Conservation (phyloP, 2,888 invertebrate genomes). For the Habrosyne pyritoides region DNA sequence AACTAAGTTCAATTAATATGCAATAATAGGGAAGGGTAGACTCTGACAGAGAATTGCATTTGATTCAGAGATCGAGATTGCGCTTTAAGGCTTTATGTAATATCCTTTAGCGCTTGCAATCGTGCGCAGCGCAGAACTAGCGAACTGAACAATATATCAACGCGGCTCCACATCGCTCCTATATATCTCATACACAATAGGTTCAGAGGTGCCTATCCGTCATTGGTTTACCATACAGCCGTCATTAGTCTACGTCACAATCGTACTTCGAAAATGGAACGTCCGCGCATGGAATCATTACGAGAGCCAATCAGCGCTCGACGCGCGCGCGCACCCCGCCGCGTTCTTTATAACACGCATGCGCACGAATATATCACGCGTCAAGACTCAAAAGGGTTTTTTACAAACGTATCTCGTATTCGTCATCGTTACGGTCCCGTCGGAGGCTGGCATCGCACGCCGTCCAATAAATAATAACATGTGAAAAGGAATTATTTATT, state of each 20-base stretch:
- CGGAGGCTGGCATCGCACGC: slow-evolving; percentile 52
- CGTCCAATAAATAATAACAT: slow-evolving; percentile 75
- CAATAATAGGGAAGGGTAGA: too few relatives aligned
- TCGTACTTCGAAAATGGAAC: slow-evolving; percentile 54
- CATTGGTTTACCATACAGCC: slow-evolving; percentile 71
- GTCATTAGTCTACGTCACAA: slow-evolving; percentile 73
- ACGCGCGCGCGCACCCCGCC: slow-evolving; percentile 75
- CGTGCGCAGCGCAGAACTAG: slow-evolving; percentile 37
- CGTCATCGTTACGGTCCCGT: slow-evolving; percentile 75
- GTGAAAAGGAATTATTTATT: slow-evolving; percentile 71
- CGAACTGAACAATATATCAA: slow-evolving; percentile 50
- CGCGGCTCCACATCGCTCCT: slow-evolving; percentile 37
- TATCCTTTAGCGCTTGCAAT: slow-evolving; percentile 27
- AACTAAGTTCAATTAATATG: too few relatives aligned
- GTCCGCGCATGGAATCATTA: slow-evolving; percentile 67
- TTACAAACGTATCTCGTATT: slow-evolving; percentile 79
- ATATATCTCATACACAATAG: slow-evolving; percentile 68
- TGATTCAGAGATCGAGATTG: background rate
- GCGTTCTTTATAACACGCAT: slow-evolving; percentile 74
- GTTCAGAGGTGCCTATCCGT: slow-evolving; percentile 77
- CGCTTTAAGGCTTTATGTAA: background rate
- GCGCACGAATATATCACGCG: slow-evolving; percentile 77
- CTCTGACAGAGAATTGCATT: background rate
- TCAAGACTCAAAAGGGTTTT: slow-evolving; percentile 72
- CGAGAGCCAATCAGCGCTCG: slow-evolving; percentile 68